Percentiles rank a stretch among this genome's conserved stretches.
Conservation (phyloP, 2,888 invertebrate species). For the Oxyscelio sp. region DNA sequence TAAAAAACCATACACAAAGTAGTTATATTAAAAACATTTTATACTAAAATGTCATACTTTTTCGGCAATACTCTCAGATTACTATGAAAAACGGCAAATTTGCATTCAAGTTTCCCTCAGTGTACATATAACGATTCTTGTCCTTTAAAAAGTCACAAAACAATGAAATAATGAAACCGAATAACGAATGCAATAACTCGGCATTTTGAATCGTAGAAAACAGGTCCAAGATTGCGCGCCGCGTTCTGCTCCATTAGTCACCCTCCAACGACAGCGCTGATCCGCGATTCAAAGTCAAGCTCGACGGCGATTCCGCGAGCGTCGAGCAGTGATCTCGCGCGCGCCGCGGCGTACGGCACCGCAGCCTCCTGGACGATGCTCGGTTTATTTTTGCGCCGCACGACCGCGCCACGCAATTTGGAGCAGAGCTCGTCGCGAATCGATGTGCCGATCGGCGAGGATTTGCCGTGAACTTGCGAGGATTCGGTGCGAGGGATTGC, state of each 20-base stretch:
- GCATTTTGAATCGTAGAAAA: not conserved
- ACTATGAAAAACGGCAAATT: too few species aligned
- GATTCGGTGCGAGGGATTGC: not conserved
- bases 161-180: not conserved
- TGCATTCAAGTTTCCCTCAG: too few species aligned
- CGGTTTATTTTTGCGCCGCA: not conserved
- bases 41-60: too few species aligned
- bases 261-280: not conserved
- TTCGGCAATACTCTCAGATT: too few species aligned
- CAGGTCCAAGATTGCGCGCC: not conserved
- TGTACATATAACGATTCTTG: too few species aligned
- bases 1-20: too few species aligned
- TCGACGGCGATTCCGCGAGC: constrained; percentile 12
- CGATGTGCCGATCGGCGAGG: not conserved
- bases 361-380: not conserved
- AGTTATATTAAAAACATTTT: too few species aligned
- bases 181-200: not conserved
- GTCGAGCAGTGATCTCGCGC: constrained; percentile 53
- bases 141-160: too few species aligned
- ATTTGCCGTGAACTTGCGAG: not conserved
- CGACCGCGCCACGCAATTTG: too few species aligned
- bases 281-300: constrained; percentile 57
- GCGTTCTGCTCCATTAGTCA: constrained; percentile 27
- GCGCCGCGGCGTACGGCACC: constrained; percentile 40
- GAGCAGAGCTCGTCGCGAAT: too few species aligned